Conservation (phyloP, 2,113 vertebrate species). For the Pholis gunnellus region DNA sequence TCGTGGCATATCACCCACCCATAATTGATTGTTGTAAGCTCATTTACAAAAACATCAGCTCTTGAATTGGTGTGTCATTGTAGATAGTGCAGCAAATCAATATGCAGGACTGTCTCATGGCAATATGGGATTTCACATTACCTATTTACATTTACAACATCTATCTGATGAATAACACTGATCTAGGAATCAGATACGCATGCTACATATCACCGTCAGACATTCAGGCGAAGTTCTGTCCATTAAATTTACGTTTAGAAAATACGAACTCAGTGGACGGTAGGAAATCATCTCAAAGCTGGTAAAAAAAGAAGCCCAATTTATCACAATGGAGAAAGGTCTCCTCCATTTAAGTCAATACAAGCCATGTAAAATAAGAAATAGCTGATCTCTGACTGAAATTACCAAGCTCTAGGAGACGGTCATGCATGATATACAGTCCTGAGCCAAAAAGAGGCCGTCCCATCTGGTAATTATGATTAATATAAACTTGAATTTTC, state of each 20-base stretch:
- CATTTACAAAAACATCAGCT: neutral
- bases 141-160: conserved; percentile 3
- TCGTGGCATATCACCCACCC: neutral
- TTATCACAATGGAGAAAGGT: neutral
- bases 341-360: neutral
- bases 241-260: neutral
- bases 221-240: neutral
- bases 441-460: neutral
- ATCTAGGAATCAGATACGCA: neutral
- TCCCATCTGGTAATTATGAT: neutral
- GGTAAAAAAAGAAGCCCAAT: neutral
- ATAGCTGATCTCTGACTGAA: neutral
- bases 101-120: neutral
- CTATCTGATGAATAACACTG: neutral
- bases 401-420: neutral
- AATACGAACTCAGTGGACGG: neutral
- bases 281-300: neutral
- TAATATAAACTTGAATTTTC: neutral
- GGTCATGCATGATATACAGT: neutral
- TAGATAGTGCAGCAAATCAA: neutral
- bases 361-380: neutral
- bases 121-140: neutral
- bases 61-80: neutral
- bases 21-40: neutral
- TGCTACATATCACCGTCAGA: neutral